Evolutionary conservation across 2,888 invertebrate genomes (phyloP), one percentile per base, ranked within the genome.

Genomic region (Tridacna crocea): DNA sequence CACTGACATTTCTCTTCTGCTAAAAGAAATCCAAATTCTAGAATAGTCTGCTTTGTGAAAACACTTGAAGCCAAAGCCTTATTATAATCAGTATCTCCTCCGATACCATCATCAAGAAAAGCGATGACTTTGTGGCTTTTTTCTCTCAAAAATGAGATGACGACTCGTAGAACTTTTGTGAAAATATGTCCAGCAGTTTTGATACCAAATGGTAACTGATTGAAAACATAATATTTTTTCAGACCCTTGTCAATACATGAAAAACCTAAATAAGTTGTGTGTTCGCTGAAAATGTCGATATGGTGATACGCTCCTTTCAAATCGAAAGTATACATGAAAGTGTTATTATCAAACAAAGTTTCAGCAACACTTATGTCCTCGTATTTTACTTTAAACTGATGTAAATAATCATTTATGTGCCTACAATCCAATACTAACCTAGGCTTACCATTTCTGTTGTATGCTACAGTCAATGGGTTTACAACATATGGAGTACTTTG

Each of bases 381-480:
- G 24, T n/a, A 61, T 61, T 61, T 22, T 19, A 24, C n/a, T 22
- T 24, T 61, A 13, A 61, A 61, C 22, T 77, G 55, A 72, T 76
- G 81, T 22, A 84, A 61, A 70, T 47, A 51, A 15, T 58, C 46
- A 72, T 82, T 84, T 24, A 81, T 80, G 51, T 84, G 79, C 46
- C 79, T 72, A 68, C 78, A 84, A 51, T 87, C 81, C 27, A 83
- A 36, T 26, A 81, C 83, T 15, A 85, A 65, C 27, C 79, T 63
- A 26, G 75, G 81, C 65, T 83, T 85, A 19, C 75, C 76, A 24
- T 55, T 46, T 77, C 58, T 80, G 36, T 72, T 76, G 72, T 75
- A 83, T n/a, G 82, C 83, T 19, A 84, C 85, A 11, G 84, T 85
- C 11, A 84, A 65, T n/a, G 82, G 79, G 58, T 87, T 79, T 19